Percentiles rank a stretch among this genome's conserved stretches.
phyloP scores from a whole-genome alignment of 1,140 invertebrate species.

The Ruditapes philippinarum region DNA sequence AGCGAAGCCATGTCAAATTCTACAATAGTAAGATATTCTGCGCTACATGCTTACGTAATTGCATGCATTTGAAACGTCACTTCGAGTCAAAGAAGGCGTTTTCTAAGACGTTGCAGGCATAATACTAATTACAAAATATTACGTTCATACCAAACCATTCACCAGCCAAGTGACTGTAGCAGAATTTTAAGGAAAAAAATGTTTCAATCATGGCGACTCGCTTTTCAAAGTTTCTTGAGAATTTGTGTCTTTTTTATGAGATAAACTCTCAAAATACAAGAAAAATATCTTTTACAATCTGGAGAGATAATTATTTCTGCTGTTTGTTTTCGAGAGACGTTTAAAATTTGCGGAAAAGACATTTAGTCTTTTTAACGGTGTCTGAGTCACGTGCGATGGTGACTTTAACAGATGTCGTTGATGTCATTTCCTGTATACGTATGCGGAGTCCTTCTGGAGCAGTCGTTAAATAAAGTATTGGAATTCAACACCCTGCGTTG shows the following conservation, averaged over 20 bases:
- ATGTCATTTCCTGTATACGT: slow-evolving; percentile 46
- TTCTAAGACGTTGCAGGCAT: too few species aligned
- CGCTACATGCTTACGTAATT: too few species aligned
- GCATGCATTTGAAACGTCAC: too few species aligned
- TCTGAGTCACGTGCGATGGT: slow-evolving; percentile 22
- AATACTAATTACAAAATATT: too few species aligned
- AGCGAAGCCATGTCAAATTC: too few species aligned
- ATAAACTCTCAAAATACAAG: neutral
- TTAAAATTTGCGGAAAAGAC: slow-evolving; percentile 48
- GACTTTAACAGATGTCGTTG: slow-evolving; percentile 52
- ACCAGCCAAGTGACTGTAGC: too few species aligned
- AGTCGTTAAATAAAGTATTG: slow-evolving; percentile 18
- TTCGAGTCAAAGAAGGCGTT: too few species aligned
- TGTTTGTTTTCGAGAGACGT: slow-evolving; percentile 31
- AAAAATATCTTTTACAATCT: neutral
- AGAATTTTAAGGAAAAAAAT: too few species aligned
- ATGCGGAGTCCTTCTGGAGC: slow-evolving; percentile 35
- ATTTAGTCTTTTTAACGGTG: slow-evolving; percentile 37
- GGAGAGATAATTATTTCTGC: neutral
- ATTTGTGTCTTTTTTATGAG: neutral
- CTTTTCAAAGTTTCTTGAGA: neutral
- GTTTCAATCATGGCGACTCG: too few species aligned
- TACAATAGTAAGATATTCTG: too few species aligned
- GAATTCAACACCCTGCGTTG: slow-evolving; percentile 33
- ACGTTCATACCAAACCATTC: too few species aligned